phyloP scores from a whole-genome alignment of 2,113 vertebrate genomes.

The Odontophorus gujanensis region DNA sequence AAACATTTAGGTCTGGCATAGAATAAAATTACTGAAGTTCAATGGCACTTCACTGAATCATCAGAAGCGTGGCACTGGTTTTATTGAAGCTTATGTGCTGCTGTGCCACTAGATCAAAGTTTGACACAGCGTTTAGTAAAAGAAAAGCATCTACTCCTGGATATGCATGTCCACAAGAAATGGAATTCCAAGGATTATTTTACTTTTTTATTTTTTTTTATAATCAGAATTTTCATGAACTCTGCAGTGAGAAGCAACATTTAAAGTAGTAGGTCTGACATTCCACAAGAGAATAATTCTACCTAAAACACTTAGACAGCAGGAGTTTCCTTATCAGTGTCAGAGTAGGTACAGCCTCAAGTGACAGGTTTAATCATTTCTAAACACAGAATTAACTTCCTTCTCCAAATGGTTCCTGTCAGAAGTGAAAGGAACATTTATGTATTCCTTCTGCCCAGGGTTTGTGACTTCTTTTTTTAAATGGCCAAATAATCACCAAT shows the following conservation, averaged over 20 bases:
- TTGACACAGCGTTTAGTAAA: background rate
- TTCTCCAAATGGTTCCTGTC: background rate
- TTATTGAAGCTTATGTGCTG: background rate
- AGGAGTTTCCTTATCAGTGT: background rate
- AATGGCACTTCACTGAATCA: background rate
- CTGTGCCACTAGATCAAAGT: background rate
- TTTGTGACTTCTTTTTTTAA: background rate
- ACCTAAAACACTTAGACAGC: background rate
- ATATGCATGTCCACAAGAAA: background rate
- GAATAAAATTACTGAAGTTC: background rate
- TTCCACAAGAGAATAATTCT: background rate
- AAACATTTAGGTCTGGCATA: background rate
- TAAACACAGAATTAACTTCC: background rate
- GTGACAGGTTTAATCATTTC: background rate
- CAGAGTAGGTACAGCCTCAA: background rate
- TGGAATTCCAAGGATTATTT: background rate
- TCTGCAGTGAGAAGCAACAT: background rate
- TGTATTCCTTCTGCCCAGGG: background rate
- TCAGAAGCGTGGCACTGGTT: background rate
- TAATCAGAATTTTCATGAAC: background rate
- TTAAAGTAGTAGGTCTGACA: background rate
- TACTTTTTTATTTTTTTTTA: background rate
- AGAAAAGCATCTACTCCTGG: background rate
- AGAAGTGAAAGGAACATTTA: background rate
- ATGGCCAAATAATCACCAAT: background rate